Evolutionary conservation across 2,797 vertebrate species (phyloP).

Genomic region (Acipenser oxyrinchus): DNA sequence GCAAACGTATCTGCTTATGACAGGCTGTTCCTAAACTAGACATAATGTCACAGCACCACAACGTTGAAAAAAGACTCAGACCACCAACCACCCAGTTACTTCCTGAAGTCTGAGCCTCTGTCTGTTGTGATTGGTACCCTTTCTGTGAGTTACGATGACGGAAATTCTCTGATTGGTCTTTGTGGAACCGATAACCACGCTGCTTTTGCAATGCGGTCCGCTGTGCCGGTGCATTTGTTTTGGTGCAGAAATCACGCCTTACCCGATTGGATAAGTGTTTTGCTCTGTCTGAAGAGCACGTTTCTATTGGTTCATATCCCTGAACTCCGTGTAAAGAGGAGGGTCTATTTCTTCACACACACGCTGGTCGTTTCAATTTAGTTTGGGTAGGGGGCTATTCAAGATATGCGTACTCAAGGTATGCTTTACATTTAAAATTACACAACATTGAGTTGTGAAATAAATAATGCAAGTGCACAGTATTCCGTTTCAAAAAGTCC

Average conservation of each 20-base stretch:
- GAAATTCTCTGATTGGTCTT: not conserved
- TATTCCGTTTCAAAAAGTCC: too few relatives aligned
- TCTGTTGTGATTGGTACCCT: not conserved
- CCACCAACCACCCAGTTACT: not conserved
- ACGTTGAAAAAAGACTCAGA: not conserved
- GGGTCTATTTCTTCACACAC: too few relatives aligned
- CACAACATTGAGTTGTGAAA: too few relatives aligned
- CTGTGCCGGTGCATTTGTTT: not conserved
- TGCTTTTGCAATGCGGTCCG: not conserved
- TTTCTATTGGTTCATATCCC: too few relatives aligned
- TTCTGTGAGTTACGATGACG: not conserved
- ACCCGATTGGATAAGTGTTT: not conserved
- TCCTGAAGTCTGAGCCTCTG: not conserved
- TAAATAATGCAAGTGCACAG: too few relatives aligned
- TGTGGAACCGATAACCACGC: not conserved
- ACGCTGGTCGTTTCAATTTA: too few relatives aligned
- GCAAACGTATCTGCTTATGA: too few relatives aligned
- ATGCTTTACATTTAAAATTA: too few relatives aligned
- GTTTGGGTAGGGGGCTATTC: too few relatives aligned
- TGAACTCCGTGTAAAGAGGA: too few relatives aligned
- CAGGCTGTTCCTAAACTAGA: too few relatives aligned
- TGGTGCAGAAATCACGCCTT: not conserved
- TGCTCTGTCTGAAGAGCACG: not conserved
- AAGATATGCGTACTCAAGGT: too few relatives aligned
- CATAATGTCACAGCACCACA: constrained; percentile 23